Evolutionary conservation across 2,797 vertebrate species (phyloP).

Genomic region (Remorina albescens): DNA sequence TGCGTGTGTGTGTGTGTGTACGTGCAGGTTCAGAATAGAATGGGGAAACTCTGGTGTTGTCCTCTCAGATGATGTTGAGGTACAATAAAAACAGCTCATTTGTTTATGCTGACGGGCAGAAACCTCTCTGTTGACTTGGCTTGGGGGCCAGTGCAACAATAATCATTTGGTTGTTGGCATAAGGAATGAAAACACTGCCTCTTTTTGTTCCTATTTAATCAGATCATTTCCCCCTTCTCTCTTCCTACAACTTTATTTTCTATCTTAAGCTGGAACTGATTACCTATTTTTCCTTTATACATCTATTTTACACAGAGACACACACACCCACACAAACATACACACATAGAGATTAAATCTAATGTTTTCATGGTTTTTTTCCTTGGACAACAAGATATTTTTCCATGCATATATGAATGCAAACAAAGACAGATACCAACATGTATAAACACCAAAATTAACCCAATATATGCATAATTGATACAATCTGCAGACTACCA

Average conservation of each 20-base stretch:
- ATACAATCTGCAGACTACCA: conserved; percentile 31
- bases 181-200: conserved; percentile 72
- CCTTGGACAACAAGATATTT: conserved; percentile 10
- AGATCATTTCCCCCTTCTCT: conserved; percentile 6
- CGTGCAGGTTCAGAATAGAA: neutral
- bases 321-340: too few species aligned
- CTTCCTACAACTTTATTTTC: neutral
- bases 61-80: conserved; percentile 36
- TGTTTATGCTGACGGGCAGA: conserved; percentile 71
- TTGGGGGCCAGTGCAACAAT: conserved; percentile 54
- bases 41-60: conserved; percentile 3
- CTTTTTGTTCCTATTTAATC: conserved; percentile 21
- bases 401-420: conserved; percentile 2
- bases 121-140: conserved; percentile 54
- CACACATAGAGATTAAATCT: too few species aligned
- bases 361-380: conserved; percentile 14
- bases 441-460: conserved; percentile 23
- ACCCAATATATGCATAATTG: conserved; percentile 5
- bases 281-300: neutral
- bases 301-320: too few species aligned
- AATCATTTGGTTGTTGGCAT: conserved; percentile 73
- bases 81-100: conserved; percentile 62
- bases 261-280: neutral
- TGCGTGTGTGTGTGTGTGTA: conserved; percentile 7
- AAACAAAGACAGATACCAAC: conserved; percentile 12